These are phyloP conservation scores for Megalonaias nervosa DNA, from an alignment of 1,140 invertebrate species.

Conservation along the genomic window DNA sequence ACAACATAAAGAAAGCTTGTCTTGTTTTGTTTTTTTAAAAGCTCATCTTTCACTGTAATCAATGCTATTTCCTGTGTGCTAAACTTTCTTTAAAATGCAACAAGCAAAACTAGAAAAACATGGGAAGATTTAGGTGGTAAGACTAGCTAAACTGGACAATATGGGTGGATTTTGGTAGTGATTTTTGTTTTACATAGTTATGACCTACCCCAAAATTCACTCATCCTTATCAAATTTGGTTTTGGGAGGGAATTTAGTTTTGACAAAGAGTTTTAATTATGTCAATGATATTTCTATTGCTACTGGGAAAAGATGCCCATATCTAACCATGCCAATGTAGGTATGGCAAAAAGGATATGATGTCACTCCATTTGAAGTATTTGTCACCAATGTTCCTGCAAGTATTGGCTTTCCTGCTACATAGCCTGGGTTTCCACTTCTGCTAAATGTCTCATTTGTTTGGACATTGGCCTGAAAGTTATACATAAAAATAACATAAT, in stretches of 20 bases:
- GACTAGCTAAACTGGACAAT: no score
- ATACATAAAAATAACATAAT: no score
- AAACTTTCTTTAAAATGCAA: no score
- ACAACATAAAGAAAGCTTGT: no score
- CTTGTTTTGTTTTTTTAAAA: no score
- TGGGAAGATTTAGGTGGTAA: no score
- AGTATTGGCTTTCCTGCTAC: conserved; percentile 76
- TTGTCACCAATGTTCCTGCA: conserved; percentile 59
- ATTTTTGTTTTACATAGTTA: no score
- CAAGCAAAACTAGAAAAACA: no score
- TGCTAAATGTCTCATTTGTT: conserved; percentile 41
- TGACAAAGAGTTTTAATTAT: neutral
- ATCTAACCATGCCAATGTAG: neutral
- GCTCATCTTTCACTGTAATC: no score
- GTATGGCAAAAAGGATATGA: conserved; percentile 6
- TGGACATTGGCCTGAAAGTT: no score
- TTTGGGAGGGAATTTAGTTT: neutral
- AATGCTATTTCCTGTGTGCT: no score
- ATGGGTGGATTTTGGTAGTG: no score
- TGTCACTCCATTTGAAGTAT: neutral
- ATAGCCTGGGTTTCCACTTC: conserved; percentile 82
- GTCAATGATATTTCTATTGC: neutral
- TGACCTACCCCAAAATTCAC: neutral
- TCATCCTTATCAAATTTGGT: neutral
- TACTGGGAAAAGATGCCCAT: neutral